phyloP scores from a whole-genome alignment of 2,797 vertebrate genomes.

The Buceros bicornis region DNA sequence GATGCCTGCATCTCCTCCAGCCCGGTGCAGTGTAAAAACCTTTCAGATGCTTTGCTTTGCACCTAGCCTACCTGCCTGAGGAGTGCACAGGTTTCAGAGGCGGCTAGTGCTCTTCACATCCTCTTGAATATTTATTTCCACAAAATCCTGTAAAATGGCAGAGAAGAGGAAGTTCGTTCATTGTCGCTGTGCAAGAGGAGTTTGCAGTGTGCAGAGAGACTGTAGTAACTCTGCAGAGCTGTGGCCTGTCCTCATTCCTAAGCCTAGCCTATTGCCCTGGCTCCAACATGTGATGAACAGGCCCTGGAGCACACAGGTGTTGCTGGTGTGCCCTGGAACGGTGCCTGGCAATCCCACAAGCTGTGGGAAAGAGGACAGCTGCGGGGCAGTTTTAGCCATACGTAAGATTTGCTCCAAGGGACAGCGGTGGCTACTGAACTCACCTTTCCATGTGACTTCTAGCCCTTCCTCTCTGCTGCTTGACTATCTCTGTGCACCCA shows the following conservation, averaged over 20 bases:
- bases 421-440: not conserved
- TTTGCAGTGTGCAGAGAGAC: not conserved
- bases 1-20: not conserved
- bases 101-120: not conserved
- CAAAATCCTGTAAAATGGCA: not conserved
- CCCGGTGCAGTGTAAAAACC: not conserved
- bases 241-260: not conserved
- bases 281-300: not conserved
- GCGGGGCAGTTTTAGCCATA: not conserved
- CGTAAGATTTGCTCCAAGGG: not conserved
- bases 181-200: not conserved
- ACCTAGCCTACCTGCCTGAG: not conserved
- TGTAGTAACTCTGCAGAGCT: not conserved
- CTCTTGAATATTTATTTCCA: not conserved
- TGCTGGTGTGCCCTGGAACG: not conserved
- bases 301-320: not conserved
- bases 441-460: not conserved
- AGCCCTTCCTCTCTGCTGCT: not conserved
- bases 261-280: not conserved
- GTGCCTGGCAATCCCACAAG: not conserved
- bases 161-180: not conserved
- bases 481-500: not conserved
- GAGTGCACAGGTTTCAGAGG: not conserved
- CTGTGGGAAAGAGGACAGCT: rapidly evolving
- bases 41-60: not conserved